phyloP scores from a whole-genome alignment of 1,140 invertebrate species.

The Cotesia chilonis region DNA sequence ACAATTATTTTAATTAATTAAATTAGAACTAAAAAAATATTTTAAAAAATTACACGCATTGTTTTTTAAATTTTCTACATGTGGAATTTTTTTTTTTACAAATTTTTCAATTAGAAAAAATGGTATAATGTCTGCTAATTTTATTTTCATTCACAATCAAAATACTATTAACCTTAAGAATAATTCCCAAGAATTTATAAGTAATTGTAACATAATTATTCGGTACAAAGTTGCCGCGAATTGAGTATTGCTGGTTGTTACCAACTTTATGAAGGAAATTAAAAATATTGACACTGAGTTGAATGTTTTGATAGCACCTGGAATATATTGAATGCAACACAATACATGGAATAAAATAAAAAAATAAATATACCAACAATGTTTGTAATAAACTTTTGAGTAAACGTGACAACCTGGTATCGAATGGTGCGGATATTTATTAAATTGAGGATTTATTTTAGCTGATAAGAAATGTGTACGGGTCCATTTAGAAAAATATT shows the following conservation, averaged over 20 bases:
- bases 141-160: neutral
- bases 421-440: neutral
- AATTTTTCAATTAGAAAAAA: too few species aligned
- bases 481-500: constrained; percentile 71
- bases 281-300: neutral
- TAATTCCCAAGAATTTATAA: neutral
- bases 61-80: too few species aligned
- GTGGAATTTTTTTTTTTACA: too few species aligned
- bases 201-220: neutral
- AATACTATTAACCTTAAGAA: neutral
- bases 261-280: neutral
- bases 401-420: neutral
- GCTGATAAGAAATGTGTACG: constrained; percentile 63
- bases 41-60: too few species aligned
- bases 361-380: neutral
- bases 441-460: constrained; percentile 29
- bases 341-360: neutral
- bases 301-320: neutral
- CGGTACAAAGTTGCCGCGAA: constrained; percentile 16
- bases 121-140: too few species aligned
- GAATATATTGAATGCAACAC: too few species aligned
- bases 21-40: too few species aligned
- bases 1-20: too few species aligned
- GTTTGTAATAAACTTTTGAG: neutral
- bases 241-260: neutral